Evolutionary conservation across 1,140 invertebrate species (phyloP), one percentile per base, ranked within the genome.

Genomic region (Brachionus paranguensis): DNA sequence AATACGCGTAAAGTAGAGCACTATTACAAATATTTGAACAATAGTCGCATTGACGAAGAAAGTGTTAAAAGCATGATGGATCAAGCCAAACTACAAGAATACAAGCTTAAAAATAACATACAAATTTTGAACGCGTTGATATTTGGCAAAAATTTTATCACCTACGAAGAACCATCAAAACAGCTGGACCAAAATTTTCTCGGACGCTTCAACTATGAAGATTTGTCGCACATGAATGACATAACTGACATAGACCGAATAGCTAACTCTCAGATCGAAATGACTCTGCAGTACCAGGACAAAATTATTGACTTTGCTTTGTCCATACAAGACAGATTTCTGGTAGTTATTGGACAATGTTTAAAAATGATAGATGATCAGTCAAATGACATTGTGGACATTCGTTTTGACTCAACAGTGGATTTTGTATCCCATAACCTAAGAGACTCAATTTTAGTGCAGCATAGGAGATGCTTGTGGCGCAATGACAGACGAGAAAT

Each of bases 61-160:
- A 45, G 27, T 14, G 72, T 76, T 10, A 76, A 76, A 76, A 20
- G 50, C 11, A 76, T 76, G 72, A 76, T 76, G 12, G 43, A 76
- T 29, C 43, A 76, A 5, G 72, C 72, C 11, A 76, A 76, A 76
- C 43, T 76, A 8, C 72, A 76, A 47, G 72, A 76, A 17, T 76
- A 76, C 45, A 76, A 76, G 27, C 12, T 76, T 1, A 76, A 76
- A 27, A 76, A 76, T 14, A 76, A 76, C 10, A 76, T 53, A 20
- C 43, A 76, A 50, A 47, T 76, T 50, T 24, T 76, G 11, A 76
- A 76, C 27, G 20, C 43, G 5, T 50, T 50, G 27, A 29, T 76
- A 33, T 76, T 76, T 50, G 72, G 72, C 20, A 76, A 76, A 50
- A 76, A 47, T 47, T 50, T 76, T 50, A 47, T 76, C 17, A 47